Base-by-base conservation (phyloP, 2,888 invertebrate species). In the Rambutsinella grinnellia region DNA sequence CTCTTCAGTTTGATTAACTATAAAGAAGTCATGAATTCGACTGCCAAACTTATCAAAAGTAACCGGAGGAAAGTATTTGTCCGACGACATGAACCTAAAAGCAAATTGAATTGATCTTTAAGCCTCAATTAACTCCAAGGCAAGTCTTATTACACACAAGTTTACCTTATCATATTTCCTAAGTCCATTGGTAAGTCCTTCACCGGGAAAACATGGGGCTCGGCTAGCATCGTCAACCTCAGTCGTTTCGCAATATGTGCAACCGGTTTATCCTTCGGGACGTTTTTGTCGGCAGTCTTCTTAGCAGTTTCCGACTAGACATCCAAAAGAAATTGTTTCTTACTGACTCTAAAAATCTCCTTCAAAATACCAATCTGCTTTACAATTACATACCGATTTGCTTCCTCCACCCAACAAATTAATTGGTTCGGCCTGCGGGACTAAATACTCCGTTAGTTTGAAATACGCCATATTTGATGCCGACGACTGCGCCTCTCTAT, bases 381-480 rank as follows among this genome's bases (percentile, higher is more conserved):
- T 19, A 8, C 5, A 36, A 13, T 36, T 63, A 54, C 13, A 2
- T 17, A 67, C 58, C 8, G 69, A 47, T 27, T 60, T 51, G 56
- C 70, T 58, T 28, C 46, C 61, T 6, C 57, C 57, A 15, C 86
- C 85, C 13, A 88, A 84, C 2, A 89, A 85, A 75, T 87, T 87
- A 81, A 87, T 87, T 19, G 87, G 85, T 67, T 91, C 91, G 36
- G 93, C 92, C 85, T 91, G 90, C 0, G 95, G 95, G 78, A 93
- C 87, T 70, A 90, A 89, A 86, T 92, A 93, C 60, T 92, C 91
- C 0, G 95, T 93, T 67, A 96, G 87, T 23, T 90, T 89, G 57
- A 92, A 88, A 63, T 90, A 90, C 26, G 92, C 87, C 81, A 90
- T 88, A 3, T 85, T 84, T 0, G 90, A 90, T 23, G 91, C 89